A percentile compares a stretch with the other conserved stretches of the same genome.
These are phyloP conservation scores for Amphiprion ocellaris DNA, from an alignment of 2,113 vertebrate species.

Conservation along the genomic window DNA sequence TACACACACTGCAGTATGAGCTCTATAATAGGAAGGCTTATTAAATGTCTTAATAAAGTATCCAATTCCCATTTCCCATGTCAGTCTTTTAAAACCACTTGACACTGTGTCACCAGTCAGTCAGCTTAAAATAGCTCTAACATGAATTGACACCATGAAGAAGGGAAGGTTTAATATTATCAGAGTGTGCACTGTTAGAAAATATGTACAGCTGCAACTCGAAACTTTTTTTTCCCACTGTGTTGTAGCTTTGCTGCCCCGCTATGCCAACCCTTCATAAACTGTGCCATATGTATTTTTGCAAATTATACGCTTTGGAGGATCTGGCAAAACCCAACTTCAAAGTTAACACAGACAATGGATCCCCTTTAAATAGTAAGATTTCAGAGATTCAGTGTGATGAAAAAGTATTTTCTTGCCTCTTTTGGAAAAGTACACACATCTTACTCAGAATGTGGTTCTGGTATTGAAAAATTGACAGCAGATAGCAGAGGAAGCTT, in stretches of 20 bases:
- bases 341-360: not conserved
- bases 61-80: constrained; percentile 27
- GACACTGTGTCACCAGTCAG: constrained; percentile 24
- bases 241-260: constrained; percentile 22
- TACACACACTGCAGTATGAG: constrained; percentile 45
- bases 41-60: constrained; percentile 67
- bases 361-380: not conserved
- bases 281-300: constrained; percentile 53
- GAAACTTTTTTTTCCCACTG: not conserved
- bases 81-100: constrained; percentile 49
- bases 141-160: constrained; percentile 22
- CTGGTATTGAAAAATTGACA: constrained; percentile 5
- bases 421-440: constrained; percentile 31
- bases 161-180: constrained; percentile 26
- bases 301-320: not conserved
- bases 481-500: constrained; percentile 4
- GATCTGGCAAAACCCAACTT: not conserved
- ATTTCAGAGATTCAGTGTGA: constrained; percentile 28
- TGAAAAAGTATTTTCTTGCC: constrained; percentile 30
- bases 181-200: constrained; percentile 25
- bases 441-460: constrained; percentile 9
- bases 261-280: constrained; percentile 28
- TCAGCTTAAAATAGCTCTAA: constrained; percentile 29
- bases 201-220: constrained; percentile 6
- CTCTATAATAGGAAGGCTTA: constrained; percentile 27